Base-by-base conservation (phyloP, 2,113 vertebrate genomes). In the Uria lomvia region DNA sequence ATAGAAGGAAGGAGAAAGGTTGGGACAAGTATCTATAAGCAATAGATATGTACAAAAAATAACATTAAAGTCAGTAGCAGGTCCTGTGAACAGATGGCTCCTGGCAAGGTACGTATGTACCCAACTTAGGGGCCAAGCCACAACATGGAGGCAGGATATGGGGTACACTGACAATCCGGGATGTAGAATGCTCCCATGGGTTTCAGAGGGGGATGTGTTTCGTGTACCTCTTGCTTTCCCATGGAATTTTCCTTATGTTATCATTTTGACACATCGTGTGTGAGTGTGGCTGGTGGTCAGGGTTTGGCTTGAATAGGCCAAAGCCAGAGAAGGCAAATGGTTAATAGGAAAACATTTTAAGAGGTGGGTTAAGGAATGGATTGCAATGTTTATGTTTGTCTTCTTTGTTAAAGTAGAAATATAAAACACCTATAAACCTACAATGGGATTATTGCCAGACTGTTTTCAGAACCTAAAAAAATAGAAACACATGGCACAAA, bases 131-230 rank as follows among this genome's bases (percentile, higher is more conserved):
- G 8, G 6, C 11, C 65, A 52, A 86, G 26, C 12, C 67, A 43
- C 6, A 72, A 11, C 7, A 5, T 1, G 8, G 42, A 62, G 52
- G 12, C 15, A 78, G 47, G 24, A 7, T 32, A 12, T 20, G 0
- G 4, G 26, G 6, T 50, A 18, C 16, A 29, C 10, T 26, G 49
- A 36, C 32, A 55, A 12, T 79, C 5, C 40, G 26, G 13, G 23
- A 16, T 19, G 13, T n/a, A 34, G 27, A 62, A 32, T 40, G 12
- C 21, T 71, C 15, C 18, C 26, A 16, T 6, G 17, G 45, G 22
- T 38, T 80, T 82, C 13, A 4, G 27, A 16, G 3, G 2, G 19
- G 19, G 2, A 1, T 1, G 1, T 20, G 7, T 78, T 88, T 79
- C 9, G 11, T 22, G 5, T 24, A 20, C 12, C 1, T 38, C 29